phyloP scores from a whole-genome alignment of 2,797 vertebrate genomes.

The Crotalus adamanteus region DNA sequence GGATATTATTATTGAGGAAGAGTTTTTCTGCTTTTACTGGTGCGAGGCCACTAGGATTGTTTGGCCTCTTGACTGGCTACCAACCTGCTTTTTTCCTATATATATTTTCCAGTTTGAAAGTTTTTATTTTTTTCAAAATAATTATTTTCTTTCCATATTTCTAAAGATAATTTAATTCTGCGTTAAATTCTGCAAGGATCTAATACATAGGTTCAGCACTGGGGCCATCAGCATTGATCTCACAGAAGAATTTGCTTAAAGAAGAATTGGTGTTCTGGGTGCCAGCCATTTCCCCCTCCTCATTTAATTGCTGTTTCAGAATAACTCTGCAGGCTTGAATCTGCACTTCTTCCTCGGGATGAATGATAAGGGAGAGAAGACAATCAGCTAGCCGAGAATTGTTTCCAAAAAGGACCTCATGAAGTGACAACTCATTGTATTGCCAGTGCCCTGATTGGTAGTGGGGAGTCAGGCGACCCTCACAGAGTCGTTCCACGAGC shows the following conservation, averaged over 20 bases:
- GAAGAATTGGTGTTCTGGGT: not conserved
- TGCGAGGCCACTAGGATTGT: not conserved
- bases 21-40: not conserved
- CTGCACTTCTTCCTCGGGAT: constrained; percentile 48
- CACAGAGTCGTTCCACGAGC: constrained; percentile 53
- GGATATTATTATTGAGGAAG: not conserved
- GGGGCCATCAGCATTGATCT: not conserved
- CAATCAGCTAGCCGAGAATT: constrained; percentile 38
- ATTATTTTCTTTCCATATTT: not conserved
- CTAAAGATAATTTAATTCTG: constrained; percentile 16
- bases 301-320: constrained; percentile 36
- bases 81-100: not conserved
- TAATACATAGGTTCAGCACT: not conserved
- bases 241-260: constrained; percentile 30
- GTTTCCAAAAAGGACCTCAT: constrained; percentile 34
- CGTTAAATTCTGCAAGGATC: not conserved
- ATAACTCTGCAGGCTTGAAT: constrained; percentile 55
- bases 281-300: rapidly evolving
- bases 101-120: not conserved
- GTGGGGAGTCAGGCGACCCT: constrained; percentile 38
- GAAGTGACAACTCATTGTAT: constrained; percentile 48
- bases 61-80: not conserved
- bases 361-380: constrained; percentile 51
- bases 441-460: constrained; percentile 48
- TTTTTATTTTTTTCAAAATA: not conserved